Base-by-base conservation (phyloP, 2,888 invertebrate species). In the Melanophora roralis region DNA sequence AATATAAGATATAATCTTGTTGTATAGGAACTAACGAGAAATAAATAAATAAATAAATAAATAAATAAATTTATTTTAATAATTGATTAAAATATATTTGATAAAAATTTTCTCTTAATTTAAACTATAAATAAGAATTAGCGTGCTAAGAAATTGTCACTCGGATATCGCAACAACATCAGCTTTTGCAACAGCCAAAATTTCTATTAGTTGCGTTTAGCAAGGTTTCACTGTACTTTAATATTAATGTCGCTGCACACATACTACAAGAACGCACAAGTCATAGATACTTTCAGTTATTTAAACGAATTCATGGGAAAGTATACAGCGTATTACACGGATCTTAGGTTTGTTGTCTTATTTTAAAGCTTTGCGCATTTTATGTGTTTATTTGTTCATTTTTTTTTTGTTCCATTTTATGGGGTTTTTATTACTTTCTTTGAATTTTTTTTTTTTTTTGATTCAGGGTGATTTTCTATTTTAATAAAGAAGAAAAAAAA, bases 401-500 rank as follows among this genome's bases (percentile, higher is more conserved):
- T 57, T 57, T 49, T 69, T 62, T 12, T 55, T 49, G 32, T 76
- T 60, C 11, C 23, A 53, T 60, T 74, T 74, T 71, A 53, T 60
- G 47, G 60, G 47, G 59, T 74, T 78, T 21, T 53, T 69, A 27
- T 21, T 67, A 38, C 38, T 43, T 40, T n/a, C 6, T 53, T 49
- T 49, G n/a, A n/a, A n/a, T 36, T 40, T 23, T 19, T 47, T 47
- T 16, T 40, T 57, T 73, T 62, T 59, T 60, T 53, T 71, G 71
- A 71, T 53, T 47, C 62, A 73, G 78, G 72, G 78, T 72, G 72
- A 62, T 79, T 79, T 69, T 78, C 27, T 78, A 47, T 73, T 72
- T 73, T 65, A 53, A 71, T 65, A 74, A 69, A 73, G 77, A 60
- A 73, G 76, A 78, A 79, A 40, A 68, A 78, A 78, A 59, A 65